These are phyloP conservation scores for Aphelenchoides fujianensis DNA, from an alignment of 1,140 invertebrate genomes.

Conservation along the genomic window DNA sequence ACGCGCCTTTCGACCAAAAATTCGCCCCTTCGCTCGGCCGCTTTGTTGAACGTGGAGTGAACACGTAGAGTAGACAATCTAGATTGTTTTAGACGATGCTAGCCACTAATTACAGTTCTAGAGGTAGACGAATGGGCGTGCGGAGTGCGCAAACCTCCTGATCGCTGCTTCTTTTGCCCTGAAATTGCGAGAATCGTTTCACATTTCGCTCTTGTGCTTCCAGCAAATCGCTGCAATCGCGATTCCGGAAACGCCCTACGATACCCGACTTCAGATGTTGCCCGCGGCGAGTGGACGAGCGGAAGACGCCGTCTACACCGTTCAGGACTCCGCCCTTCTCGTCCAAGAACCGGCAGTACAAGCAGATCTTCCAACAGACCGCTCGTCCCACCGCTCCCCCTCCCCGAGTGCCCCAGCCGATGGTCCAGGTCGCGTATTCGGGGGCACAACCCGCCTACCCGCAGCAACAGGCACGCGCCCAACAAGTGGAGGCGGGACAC, in stretches of 20 bases:
- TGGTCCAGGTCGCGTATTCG: background rate
- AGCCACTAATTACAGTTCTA: conserved; percentile 1
- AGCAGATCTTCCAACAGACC: conserved; percentile 10
- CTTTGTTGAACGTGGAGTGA: no score
- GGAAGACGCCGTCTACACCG: background rate
- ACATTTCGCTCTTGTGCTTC: no score
- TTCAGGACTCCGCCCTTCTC: background rate
- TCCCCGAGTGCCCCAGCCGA: background rate
- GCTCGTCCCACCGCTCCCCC: background rate
- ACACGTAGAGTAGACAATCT: no score
- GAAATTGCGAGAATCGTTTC: no score
- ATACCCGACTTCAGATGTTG: conserved; percentile 6
- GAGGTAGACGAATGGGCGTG: background rate
- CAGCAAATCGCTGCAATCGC: conserved; percentile 12
- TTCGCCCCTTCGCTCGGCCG: background rate
- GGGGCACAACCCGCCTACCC: background rate
- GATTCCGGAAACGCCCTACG: background rate
- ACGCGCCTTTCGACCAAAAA: conserved; percentile 1
- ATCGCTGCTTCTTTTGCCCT: no score
- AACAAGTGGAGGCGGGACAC: background rate
- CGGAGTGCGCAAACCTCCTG: no score
- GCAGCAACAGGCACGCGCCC: background rate
- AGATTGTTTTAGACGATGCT: no score
- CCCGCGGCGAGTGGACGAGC: background rate
- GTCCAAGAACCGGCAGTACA: conserved; percentile 8